Evolutionary conservation across 2,888 invertebrate genomes (phyloP).

Genomic region (Aphrophora alni): DNA sequence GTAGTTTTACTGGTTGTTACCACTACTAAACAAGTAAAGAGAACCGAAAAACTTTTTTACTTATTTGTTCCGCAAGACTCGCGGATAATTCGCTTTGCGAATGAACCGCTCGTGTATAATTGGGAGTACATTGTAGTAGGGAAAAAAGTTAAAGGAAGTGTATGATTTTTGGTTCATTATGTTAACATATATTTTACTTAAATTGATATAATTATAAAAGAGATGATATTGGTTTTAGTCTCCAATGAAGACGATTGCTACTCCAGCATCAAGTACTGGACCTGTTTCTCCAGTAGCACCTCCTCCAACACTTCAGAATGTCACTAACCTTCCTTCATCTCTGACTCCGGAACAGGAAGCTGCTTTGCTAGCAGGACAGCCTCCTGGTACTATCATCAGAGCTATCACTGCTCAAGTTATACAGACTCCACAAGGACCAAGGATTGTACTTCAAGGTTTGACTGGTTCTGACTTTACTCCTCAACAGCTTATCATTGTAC

Average conservation of each 20-base stretch:
- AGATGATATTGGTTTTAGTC: slow-evolving; percentile 28
- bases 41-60: too few species aligned
- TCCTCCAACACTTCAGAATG: slow-evolving; percentile 49
- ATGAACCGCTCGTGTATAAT: too few species aligned
- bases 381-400: slow-evolving; percentile 85
- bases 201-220: too few species aligned
- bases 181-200: too few species aligned
- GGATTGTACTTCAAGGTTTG: slow-evolving; percentile 84
- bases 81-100: too few species aligned
- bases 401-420: slow-evolving; percentile 84
- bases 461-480: slow-evolving; percentile 83
- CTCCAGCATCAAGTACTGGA: slow-evolving; percentile 38
- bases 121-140: too few species aligned
- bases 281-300: slow-evolving; percentile 49
- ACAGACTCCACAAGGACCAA: slow-evolving; percentile 82
- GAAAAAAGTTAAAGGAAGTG: too few species aligned
- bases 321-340: slow-evolving; percentile 43
- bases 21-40: too few species aligned
- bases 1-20: too few species aligned
- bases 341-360: slow-evolving; percentile 65
- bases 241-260: slow-evolving; percentile 38
- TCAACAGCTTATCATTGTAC: slow-evolving; percentile 81
- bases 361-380: slow-evolving; percentile 76
- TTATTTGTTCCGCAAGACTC: too few species aligned
- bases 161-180: too few species aligned